Conservation (phyloP, 37 sponge, comb jelly and placozoan species). For the Haliclona indistincta region DNA sequence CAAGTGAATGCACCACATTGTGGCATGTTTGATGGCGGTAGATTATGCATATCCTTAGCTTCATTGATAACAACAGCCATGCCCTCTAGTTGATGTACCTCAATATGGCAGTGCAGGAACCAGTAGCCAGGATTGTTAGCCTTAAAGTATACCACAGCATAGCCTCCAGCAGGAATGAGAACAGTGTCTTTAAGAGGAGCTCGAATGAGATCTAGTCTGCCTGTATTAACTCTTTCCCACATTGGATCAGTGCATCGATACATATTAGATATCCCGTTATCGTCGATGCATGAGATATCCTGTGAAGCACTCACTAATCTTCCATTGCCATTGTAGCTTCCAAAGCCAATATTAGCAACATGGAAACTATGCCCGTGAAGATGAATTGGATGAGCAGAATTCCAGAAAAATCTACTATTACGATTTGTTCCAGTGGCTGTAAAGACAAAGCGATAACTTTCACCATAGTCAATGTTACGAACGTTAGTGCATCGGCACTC, state of each 20-base stretch:
- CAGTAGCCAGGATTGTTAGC: constrained; percentile 91
- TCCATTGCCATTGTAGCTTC: not conserved
- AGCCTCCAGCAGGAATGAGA: constrained; percentile 86
- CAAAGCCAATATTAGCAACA: constrained; percentile 51
- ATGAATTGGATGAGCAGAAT: constrained; percentile 30
- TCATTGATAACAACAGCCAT: constrained; percentile 78
- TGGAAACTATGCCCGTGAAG: constrained; percentile 54
- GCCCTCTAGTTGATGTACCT: constrained; percentile 75
- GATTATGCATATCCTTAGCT: constrained; percentile 1
- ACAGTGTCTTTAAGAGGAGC: constrained; percentile 79
- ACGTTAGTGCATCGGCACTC: not conserved
- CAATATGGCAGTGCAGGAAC: constrained; percentile 94
- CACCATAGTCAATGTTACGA: not conserved
- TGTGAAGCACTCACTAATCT: not conserved
- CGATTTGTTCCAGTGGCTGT: not conserved
- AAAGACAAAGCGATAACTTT: not conserved
- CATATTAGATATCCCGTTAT: too few relatives aligned
- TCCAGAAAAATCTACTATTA: not conserved
- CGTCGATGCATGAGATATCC: not conserved
- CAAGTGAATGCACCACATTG: constrained; percentile 18
- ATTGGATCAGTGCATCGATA: not conserved
- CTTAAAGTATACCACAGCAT: constrained; percentile 69
- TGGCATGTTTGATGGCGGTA: constrained; percentile 19
- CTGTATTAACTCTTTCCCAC: not conserved
- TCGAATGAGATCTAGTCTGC: not conserved